Evolutionary conservation across 2,113 vertebrate genomes (phyloP).

Genomic region (Bubo bubo): DNA sequence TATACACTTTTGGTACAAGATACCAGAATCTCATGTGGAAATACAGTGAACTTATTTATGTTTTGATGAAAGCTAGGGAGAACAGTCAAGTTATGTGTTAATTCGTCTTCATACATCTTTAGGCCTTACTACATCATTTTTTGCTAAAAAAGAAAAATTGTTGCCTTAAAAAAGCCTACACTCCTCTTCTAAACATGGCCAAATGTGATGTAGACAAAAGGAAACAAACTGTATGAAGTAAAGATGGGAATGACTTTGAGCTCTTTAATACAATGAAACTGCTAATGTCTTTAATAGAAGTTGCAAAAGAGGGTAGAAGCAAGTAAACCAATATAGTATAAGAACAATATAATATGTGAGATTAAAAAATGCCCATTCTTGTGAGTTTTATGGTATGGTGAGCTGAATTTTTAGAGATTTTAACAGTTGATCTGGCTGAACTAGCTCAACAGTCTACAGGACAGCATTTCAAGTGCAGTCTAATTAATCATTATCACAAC

Average conservation of each 20-base stretch:
- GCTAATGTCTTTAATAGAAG: neutral
- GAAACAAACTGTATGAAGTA: neutral
- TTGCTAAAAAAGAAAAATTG: neutral
- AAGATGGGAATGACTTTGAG: neutral
- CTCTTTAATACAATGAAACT: neutral
- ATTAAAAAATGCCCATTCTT: conserved; percentile 8
- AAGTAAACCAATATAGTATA: neutral
- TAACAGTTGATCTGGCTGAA: neutral
- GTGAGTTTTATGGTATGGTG: neutral
- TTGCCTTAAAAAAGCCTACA: neutral
- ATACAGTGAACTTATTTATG: neutral
- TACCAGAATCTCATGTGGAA: neutral
- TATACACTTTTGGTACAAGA: neutral
- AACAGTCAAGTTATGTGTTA: neutral
- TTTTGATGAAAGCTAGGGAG: neutral
- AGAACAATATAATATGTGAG: neutral
- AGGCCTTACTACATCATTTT: neutral
- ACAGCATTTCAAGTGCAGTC: conserved; percentile 36
- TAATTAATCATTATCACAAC: conserved; percentile 58
- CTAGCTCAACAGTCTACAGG: conserved; percentile 24
- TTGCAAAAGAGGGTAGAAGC: neutral
- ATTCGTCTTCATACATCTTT: neutral
- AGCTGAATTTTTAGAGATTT: neutral
- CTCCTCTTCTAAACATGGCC: neutral
- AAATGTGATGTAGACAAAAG: neutral